Conservation (phyloP, 1,140 invertebrate genomes). For the Thalassaphorura encarpata region DNA sequence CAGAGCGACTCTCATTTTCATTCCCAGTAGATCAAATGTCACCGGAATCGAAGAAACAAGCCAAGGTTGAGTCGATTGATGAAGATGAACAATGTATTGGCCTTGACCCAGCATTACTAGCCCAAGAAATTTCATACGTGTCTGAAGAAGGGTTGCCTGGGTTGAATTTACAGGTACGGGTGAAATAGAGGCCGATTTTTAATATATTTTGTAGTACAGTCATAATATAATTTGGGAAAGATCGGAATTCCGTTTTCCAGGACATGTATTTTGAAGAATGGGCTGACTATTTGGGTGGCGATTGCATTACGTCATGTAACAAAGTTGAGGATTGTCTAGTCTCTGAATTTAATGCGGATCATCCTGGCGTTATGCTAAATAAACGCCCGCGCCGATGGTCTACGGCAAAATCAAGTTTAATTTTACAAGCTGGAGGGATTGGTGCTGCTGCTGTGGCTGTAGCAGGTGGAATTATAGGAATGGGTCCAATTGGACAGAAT, state of each 20-base stretch:
- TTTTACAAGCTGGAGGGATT: too few relatives aligned
- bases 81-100: too few relatives aligned
- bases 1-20: conserved; percentile 26
- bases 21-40: too few relatives aligned
- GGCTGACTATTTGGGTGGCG: conserved; percentile 61
- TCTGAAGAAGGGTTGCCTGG: conserved; percentile 76
- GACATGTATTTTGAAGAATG: conserved; percentile 69
- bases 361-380: too few relatives aligned
- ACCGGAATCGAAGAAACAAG: too few relatives aligned
- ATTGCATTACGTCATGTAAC: conserved; percentile 79
- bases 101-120: conserved; percentile 22
- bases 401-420: too few relatives aligned
- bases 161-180: conserved; percentile 58
- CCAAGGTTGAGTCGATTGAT: too few relatives aligned
- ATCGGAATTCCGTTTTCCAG: conserved; percentile 33
- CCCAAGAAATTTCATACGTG: conserved; percentile 64
- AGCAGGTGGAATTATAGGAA: too few relatives aligned
- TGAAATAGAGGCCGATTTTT: not conserved
- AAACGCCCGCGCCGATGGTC: too few relatives aligned
- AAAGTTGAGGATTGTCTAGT: conserved; percentile 46
- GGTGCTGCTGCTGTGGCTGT: too few relatives aligned
- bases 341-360: conserved; percentile 17
- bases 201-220: not conserved
- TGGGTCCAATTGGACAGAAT: too few relatives aligned
- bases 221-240: too few relatives aligned